Conservation (phyloP, 2,797 vertebrate genomes). For the Cyclura pinguis region DNA sequence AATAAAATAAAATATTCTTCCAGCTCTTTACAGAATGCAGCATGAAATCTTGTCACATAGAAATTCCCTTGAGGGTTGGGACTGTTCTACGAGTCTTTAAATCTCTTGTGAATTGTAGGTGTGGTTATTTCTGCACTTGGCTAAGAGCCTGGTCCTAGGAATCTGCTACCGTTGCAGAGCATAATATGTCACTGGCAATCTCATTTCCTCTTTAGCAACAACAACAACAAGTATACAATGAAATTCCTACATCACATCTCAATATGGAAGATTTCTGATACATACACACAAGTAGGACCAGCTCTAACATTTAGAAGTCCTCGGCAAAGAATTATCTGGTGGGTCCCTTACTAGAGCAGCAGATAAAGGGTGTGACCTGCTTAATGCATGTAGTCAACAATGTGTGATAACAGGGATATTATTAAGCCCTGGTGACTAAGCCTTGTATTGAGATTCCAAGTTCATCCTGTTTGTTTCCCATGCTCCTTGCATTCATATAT, state of each 20-base stretch:
- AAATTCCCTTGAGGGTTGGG: not conserved
- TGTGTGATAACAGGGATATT: not conserved
- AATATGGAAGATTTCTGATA: not conserved
- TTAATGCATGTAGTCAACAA: not conserved
- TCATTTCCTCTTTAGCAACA: not conserved
- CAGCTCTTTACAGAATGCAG: not conserved
- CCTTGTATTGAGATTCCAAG: not conserved
- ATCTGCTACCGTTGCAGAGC: not conserved
- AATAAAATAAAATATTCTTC: not conserved
- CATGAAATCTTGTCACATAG: not conserved
- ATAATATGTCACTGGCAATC: not conserved
- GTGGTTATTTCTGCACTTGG: not conserved
- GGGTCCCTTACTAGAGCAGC: not conserved
- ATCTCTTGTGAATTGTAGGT: not conserved
- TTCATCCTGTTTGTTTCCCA: not conserved
- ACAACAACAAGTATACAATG: not conserved
- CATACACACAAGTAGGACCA: not conserved
- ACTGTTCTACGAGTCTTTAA: constrained; percentile 1
- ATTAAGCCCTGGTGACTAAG: not conserved
- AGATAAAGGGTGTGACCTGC: not conserved
- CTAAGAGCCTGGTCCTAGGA: not conserved
- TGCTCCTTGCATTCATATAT: not conserved
- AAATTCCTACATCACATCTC: not conserved
- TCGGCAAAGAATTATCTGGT: not conserved
- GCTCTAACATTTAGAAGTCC: not conserved